A percentile compares a stretch with the other conserved stretches of the same genome.
These are phyloP conservation scores for Theocolax elegans DNA, from an alignment of 1,140 invertebrate species.

Conservation along the genomic window DNA sequence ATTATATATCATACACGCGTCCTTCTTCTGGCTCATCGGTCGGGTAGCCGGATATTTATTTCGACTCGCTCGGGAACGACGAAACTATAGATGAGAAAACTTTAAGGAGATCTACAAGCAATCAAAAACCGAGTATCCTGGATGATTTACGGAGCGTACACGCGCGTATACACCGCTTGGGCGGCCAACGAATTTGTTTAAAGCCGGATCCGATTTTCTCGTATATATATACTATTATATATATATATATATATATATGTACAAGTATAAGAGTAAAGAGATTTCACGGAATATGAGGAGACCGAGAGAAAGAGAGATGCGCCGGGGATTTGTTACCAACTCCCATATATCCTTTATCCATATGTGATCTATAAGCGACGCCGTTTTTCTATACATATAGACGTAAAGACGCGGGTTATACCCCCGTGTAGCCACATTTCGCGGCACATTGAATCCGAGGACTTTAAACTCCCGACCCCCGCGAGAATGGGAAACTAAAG, in stretches of 20 bases:
- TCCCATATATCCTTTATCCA: conserved; percentile 38
- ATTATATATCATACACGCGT: conserved; percentile 37
- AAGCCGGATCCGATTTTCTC: conserved; percentile 45
- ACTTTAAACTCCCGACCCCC: conserved; percentile 56
- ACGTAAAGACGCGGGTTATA: too few relatives aligned
- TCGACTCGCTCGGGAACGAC: background rate
- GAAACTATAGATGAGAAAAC: conserved; percentile 40
- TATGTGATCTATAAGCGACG: conserved; percentile 32
- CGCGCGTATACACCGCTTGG: conserved; percentile 10
- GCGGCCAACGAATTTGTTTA: conserved; percentile 53
- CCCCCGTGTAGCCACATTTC: conserved; percentile 52
- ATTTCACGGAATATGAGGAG: too few relatives aligned
- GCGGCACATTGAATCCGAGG: conserved; percentile 59
- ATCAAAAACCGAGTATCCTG: background rate
- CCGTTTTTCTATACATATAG: conserved; percentile 43
- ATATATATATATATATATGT: too few relatives aligned
- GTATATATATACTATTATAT: too few relatives aligned
- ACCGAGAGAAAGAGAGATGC: background rate
- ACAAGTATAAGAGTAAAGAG: too few relatives aligned
- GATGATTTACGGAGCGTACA: conserved; percentile 23
- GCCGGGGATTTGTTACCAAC: conserved; percentile 28
- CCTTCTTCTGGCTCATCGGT: conserved; percentile 34
- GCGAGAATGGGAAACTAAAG: too few relatives aligned
- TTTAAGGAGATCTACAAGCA: background rate
- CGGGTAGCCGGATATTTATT: conserved; percentile 21